These are phyloP conservation scores for Acanthoscelides obtectus DNA, from an alignment of 2,888 invertebrate genomes.

Conservation along the genomic window DNA sequence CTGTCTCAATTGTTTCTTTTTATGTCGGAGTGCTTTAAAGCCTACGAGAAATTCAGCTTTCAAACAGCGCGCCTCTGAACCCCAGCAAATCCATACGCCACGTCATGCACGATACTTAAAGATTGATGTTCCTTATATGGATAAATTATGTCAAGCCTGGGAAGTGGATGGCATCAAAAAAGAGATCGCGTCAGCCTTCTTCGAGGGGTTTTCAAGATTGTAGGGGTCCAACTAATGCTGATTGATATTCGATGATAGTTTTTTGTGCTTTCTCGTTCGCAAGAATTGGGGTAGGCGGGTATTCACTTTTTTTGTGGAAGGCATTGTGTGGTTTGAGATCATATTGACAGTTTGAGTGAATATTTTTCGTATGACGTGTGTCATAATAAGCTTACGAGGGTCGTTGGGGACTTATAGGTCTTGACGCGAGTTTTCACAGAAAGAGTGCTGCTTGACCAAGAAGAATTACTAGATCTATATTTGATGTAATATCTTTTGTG, in stretches of 20 bases:
- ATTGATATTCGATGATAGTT: not conserved
- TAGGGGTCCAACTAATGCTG: not conserved
- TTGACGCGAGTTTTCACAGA: too few species aligned
- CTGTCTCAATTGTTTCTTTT: too few species aligned
- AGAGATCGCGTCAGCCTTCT: not conserved
- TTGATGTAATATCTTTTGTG: too few species aligned
- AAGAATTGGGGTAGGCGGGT: not conserved
- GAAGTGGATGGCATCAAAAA: not conserved
- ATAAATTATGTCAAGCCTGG: conserved; percentile 30
- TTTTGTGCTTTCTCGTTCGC: not conserved
- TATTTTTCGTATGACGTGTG: not conserved
- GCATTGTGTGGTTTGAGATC: not conserved
- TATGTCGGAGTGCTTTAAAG: too few species aligned
- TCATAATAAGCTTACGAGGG: not conserved
- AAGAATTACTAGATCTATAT: too few species aligned
- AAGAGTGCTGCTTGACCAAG: too few species aligned
- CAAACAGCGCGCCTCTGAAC: not conserved
- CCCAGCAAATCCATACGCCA: not conserved
- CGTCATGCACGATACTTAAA: conserved; percentile 41
- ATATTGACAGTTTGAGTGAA: not conserved
- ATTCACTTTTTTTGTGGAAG: not conserved
- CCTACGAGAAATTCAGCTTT: not conserved
- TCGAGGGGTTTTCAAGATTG: not conserved
- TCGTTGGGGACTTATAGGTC: too few species aligned
- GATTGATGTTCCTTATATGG: conserved; percentile 40